A percentile compares a stretch with the other conserved stretches of the same genome.
Evolutionary conservation across 2,888 invertebrate genomes (phyloP).

Genomic region (Leucophora obtusa): DNA sequence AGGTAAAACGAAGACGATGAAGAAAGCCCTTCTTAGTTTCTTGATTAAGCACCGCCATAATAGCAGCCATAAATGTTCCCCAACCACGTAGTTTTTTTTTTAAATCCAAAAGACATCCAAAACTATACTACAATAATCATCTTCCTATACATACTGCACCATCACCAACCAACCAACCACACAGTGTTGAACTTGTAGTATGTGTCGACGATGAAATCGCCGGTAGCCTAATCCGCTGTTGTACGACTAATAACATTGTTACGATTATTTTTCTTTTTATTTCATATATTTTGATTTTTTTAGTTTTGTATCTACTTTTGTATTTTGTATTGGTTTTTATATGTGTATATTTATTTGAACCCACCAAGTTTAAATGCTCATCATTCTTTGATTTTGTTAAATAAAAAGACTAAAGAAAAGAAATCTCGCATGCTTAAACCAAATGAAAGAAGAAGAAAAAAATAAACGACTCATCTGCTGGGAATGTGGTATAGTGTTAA

Average conservation of each 20-base stretch:
- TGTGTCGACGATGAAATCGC: slow-evolving; percentile 70
- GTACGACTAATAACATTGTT: slow-evolving; percentile 79
- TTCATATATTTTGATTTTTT: slow-evolving; percentile 55
- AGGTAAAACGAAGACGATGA: slow-evolving; percentile 11
- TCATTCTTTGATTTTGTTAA: slow-evolving; percentile 49
- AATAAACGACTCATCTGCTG: slow-evolving; percentile 58
- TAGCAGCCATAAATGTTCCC: slow-evolving; percentile 54
- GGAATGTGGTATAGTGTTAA: slow-evolving; percentile 62
- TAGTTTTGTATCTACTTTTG: slow-evolving; percentile 39
- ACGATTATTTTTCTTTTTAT: slow-evolving; percentile 74
- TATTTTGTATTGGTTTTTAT: slow-evolving; percentile 51
- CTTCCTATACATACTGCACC: slow-evolving; percentile 36
- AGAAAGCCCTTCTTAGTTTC: slow-evolving; percentile 48
- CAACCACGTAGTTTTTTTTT: slow-evolving; percentile 19
- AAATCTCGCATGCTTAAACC: slow-evolving; percentile 14
- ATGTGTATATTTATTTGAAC: slow-evolving; percentile 22
- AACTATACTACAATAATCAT: slow-evolving; percentile 2
- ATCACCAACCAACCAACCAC: not conserved
- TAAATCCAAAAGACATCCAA: not conserved
- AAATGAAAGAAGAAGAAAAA: slow-evolving; percentile 8
- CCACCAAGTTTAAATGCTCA: slow-evolving; percentile 45
- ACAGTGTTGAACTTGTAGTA: slow-evolving; percentile 25
- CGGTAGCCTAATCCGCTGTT: slow-evolving; percentile 79
- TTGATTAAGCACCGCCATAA: slow-evolving; percentile 62
- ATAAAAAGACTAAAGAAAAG: slow-evolving; percentile 27